Conservation (phyloP, 1,140 invertebrate species). For the Proctacanthus coquilletti region DNA sequence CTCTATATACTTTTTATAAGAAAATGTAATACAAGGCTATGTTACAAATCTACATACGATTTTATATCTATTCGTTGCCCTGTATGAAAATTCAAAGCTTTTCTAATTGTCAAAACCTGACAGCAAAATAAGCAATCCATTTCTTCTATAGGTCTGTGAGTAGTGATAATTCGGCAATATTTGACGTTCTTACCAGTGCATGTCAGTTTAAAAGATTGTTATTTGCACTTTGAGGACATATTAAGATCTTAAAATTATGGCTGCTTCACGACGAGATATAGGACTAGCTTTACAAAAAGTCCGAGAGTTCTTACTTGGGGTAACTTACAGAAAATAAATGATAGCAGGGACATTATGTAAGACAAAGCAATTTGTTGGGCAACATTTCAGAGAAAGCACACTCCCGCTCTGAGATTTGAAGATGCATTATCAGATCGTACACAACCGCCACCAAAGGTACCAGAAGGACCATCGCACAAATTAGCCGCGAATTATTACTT, state of each 20-base stretch:
- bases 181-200: too few relatives aligned
- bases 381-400: slow-evolving; percentile 38
- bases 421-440: slow-evolving; percentile 45
- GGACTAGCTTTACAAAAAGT: slow-evolving; percentile 39
- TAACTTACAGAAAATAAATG: slow-evolving; percentile 20
- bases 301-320: slow-evolving; percentile 42
- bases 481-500: slow-evolving; percentile 65
- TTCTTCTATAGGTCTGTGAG: too few relatives aligned
- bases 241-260: not conserved
- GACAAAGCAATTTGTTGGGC: slow-evolving; percentile 1
- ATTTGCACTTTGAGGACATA: too few relatives aligned
- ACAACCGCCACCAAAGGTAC: slow-evolving; percentile 57
- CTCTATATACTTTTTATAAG: too few relatives aligned
- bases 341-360: slow-evolving; percentile 5
- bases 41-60: too few relatives aligned
- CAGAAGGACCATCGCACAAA: slow-evolving; percentile 55
- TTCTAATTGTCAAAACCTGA: too few relatives aligned
- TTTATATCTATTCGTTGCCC: too few relatives aligned
- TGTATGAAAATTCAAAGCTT: too few relatives aligned
- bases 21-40: too few relatives aligned
- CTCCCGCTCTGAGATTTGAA: slow-evolving; percentile 44
- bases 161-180: too few relatives aligned
- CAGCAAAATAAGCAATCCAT: too few relatives aligned
- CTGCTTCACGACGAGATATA: slow-evolving; percentile 34
- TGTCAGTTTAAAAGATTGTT: too few relatives aligned